A percentile compares a stretch with the other conserved stretches of the same genome.
These are phyloP conservation scores for Entelurus aequoreus DNA, from an alignment of 2,113 vertebrate genomes.

Conservation along the genomic window DNA sequence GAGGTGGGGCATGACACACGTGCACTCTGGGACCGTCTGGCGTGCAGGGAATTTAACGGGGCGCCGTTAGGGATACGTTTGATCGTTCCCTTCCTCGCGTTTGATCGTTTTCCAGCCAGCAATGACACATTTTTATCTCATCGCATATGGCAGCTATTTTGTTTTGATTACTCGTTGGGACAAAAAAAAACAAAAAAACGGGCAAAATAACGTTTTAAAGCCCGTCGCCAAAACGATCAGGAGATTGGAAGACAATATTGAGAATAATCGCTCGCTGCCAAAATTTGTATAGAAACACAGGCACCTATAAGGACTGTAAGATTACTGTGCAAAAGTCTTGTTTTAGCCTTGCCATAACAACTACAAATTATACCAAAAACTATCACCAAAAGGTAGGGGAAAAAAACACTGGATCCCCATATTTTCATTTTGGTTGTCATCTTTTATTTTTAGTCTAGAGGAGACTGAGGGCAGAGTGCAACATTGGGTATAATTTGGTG, in stretches of 20 bases:
- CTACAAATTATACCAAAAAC: not conserved
- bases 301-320: not conserved
- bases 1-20: slow-evolving; percentile 17
- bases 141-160: not conserved
- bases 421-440: no score
- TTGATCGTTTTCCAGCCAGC: slow-evolving; percentile 1
- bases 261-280: not conserved
- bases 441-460: no score
- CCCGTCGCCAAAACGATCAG: not conserved
- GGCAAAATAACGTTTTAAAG: not conserved
- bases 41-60: slow-evolving; percentile 19
- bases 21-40: slow-evolving; percentile 36
- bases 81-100: slow-evolving; percentile 19
- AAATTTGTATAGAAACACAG: not conserved
- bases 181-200: slow-evolving; percentile 3
- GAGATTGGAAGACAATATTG: slow-evolving; percentile 2
- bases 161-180: not conserved
- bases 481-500: no score
- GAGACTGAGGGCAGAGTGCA: no score
- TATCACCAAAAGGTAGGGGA: not conserved
- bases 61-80: slow-evolving; percentile 11
- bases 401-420: no score
- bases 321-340: not conserved
- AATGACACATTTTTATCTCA: not conserved
- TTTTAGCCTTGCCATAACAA: not conserved